Percentiles rank a stretch among this genome's conserved stretches.
These are phyloP conservation scores for Coenonympha arcania DNA, from an alignment of 2,888 invertebrate species.

Conservation along the genomic window DNA sequence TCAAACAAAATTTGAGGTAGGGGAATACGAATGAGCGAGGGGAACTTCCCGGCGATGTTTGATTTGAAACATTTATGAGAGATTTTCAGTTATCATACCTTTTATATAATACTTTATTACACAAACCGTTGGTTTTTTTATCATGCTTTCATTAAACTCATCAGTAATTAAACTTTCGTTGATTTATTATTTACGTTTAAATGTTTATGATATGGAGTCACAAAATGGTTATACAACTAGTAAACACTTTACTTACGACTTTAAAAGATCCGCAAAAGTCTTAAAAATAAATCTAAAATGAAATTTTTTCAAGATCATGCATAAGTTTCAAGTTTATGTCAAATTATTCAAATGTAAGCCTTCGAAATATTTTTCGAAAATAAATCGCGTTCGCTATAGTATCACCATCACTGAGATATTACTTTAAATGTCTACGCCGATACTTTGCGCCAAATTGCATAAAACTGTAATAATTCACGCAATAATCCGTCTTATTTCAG, in stretches of 20 bases:
- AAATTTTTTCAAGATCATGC: not conserved
- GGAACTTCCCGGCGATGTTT: not conserved
- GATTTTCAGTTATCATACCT: no score
- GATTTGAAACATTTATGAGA: not conserved
- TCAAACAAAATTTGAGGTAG: not conserved
- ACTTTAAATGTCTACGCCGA: constrained; percentile 14
- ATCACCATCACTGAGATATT: constrained; percentile 18
- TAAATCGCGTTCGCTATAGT: constrained; percentile 7
- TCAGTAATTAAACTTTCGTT: not conserved
- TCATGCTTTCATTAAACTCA: not conserved
- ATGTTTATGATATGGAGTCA: no score
- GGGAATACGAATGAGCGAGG: no score
- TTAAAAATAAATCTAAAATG: not conserved
- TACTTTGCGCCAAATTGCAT: constrained; percentile 10
- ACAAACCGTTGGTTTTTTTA: not conserved
- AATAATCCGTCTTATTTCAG: not conserved
- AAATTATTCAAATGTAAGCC: constrained; percentile 7
- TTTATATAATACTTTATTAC: no score
- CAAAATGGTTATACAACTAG: not conserved
- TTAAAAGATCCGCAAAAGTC: not conserved
- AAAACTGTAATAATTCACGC: not conserved
- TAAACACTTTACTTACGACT: not conserved
- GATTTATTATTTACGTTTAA: not conserved
- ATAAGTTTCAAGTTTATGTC: not conserved
- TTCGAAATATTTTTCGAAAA: constrained; percentile 3